phyloP scores from a whole-genome alignment of 2,888 invertebrate genomes.

The Girardia tigrina region DNA sequence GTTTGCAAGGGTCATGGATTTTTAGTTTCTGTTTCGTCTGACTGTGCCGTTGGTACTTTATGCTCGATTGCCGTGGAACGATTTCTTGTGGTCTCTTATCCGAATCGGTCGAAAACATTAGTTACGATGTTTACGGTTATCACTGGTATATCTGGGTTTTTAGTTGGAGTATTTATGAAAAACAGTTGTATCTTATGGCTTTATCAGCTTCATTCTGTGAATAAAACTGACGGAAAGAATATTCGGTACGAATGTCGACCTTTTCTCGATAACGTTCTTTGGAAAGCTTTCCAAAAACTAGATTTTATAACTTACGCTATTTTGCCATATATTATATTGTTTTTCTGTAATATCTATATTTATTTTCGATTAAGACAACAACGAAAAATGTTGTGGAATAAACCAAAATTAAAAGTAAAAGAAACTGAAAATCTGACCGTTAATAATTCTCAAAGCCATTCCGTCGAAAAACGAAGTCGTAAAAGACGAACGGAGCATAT shows the following conservation, averaged over 20 bases:
- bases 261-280: not conserved
- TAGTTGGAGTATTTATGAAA: not conserved
- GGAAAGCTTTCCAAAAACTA: constrained; percentile 27
- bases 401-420: not conserved
- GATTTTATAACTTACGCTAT: constrained; percentile 37
- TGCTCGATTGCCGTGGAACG: constrained; percentile 36
- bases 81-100: constrained; percentile 36
- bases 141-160: not conserved
- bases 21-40: constrained; percentile 31
- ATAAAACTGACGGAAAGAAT: not conserved
- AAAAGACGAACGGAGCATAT: constrained; percentile 35
- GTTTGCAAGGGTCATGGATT: constrained; percentile 27
- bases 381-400: not conserved
- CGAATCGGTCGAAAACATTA: constrained; percentile 18
- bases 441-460: not conserved
- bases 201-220: not conserved
- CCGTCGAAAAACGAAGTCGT: not conserved
- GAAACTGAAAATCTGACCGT: not conserved
- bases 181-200: constrained; percentile 26
- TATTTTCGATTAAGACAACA: constrained; percentile 27
- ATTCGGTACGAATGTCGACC: not conserved
- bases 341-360: constrained; percentile 36
- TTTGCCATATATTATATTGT: constrained; percentile 36
- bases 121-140: constrained; percentile 21
- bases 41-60: constrained; percentile 34